Base-by-base conservation (phyloP, 2,113 vertebrate genomes). In the Hemiscyllium ocellatum region DNA sequence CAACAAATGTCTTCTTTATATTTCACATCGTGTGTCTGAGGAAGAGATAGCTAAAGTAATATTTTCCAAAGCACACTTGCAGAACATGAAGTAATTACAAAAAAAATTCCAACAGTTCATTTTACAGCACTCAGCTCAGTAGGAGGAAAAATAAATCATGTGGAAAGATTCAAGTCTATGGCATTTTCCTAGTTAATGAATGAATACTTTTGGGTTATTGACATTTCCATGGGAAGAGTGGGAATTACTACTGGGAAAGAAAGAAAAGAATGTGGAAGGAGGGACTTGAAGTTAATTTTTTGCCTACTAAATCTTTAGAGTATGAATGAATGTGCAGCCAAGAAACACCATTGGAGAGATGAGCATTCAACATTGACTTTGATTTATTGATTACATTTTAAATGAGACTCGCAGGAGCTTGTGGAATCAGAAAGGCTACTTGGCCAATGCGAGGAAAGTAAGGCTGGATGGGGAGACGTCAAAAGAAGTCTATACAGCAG, bases 371-470 rank as follows among this genome's bases (percentile, higher is more conserved):
- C 15, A 86, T 50, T 37, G 37, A 86, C 83, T 86, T 86, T 86
- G 83, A 86, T 86, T 86, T 86, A 86, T 86, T 86, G 83, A 86
- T 86, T 86, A 86, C 6, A 86, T 19, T 86, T 7, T 86, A 19
- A 86, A 86, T 47, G 83, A 86, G 83, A 86, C 42, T 7, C 22
- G 37, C 83, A 50, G 42, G 83, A 86, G 33, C 33, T 29, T 76
- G 29, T 76, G 42, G 42, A 47, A 47, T 8, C 33, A 33, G 72
- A 78, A 33, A 78, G n/a, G 76, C 76, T n/a, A 2, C 10, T 0
- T 50, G 47, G 15, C 80, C 15, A 42, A 4, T 85, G 80, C 19
- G 52, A 52, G 47, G 42, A 87, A 47, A 50, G 22, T 50, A 89
- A 26, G 8, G 47, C 47, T 89, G 86, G 50, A 89, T 47, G 42